phyloP scores from a whole-genome alignment of 1,140 invertebrate genomes.

The Heterodera carotae region DNA sequence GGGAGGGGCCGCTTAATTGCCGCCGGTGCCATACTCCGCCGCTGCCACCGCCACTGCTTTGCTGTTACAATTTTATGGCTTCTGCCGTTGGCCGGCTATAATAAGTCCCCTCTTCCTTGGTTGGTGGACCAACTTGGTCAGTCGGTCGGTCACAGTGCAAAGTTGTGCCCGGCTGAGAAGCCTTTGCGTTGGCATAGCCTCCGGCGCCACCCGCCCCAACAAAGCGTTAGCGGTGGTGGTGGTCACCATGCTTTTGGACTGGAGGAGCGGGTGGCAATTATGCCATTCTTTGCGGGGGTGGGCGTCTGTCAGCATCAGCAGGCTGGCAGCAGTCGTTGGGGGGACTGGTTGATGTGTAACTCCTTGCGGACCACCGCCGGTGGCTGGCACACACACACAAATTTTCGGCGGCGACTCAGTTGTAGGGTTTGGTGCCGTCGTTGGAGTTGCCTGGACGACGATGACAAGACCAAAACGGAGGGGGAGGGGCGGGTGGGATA shows the following conservation, averaged over 20 bases:
- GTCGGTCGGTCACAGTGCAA: no score
- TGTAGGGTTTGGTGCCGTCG: background rate
- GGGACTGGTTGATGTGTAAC: background rate
- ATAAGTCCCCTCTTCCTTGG: no score
- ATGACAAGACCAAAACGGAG: background rate
- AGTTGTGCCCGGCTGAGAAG: background rate
- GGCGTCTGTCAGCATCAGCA: no score
- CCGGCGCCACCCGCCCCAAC: no score
- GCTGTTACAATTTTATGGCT: no score
- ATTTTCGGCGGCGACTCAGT: constrained; percentile 19
- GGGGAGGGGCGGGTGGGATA: background rate
- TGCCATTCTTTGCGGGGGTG: background rate
- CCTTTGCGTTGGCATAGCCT: background rate
- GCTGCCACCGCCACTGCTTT: no score
- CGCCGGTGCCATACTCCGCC: no score
- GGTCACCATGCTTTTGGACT: background rate
- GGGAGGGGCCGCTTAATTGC: no score
- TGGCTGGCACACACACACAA: constrained; percentile 22
- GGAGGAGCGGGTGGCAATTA: background rate
- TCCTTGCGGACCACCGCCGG: background rate
- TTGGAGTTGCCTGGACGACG: constrained; percentile 27
- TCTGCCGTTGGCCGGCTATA: background rate
- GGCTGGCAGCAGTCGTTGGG: no score
- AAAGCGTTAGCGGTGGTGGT: background rate
- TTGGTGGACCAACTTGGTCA: background rate